Conservation (phyloP, 1,140 invertebrate genomes). For the Drosophila sulfurigaster region DNA sequence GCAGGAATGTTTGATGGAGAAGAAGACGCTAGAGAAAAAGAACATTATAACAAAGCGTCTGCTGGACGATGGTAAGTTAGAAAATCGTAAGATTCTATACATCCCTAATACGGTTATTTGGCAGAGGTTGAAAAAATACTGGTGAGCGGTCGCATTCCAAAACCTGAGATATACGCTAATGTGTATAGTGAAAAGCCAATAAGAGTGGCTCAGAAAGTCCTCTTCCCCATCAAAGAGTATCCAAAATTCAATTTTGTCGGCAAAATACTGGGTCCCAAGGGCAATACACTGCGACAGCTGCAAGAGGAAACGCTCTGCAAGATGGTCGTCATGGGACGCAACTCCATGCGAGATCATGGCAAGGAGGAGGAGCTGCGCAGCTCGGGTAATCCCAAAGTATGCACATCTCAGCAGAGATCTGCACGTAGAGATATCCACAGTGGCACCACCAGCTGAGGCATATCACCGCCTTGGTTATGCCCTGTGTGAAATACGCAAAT, state of each 20-base stretch:
- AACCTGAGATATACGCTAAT: conserved; percentile 90
- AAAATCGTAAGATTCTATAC: conserved; percentile 15
- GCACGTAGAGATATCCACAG: conserved; percentile 96
- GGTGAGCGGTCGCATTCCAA: conserved; percentile 86
- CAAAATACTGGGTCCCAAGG: conserved; percentile 96
- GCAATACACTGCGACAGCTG: conserved; percentile 95
- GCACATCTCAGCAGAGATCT: conserved; percentile 96
- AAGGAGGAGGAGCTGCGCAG: conserved; percentile 95
- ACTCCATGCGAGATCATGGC: conserved; percentile 97
- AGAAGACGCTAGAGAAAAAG: conserved; percentile 79
- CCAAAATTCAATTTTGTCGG: conserved; percentile 98
- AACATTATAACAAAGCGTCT: conserved; percentile 78
- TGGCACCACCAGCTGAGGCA: conserved; percentile 95
- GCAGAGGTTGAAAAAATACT: conserved; percentile 89
- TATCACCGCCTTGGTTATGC: conserved; percentile 96
- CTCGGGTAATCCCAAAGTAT: conserved; percentile 96
- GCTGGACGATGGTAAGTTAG: conserved; percentile 65
- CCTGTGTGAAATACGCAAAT: conserved; percentile 91
- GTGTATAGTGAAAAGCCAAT: conserved; percentile 95
- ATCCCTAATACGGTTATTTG: not conserved
- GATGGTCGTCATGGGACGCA: conserved; percentile 97
- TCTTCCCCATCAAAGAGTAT: conserved; percentile 94
- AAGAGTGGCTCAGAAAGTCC: conserved; percentile 92
- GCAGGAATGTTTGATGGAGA: conserved; percentile 77
- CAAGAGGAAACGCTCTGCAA: conserved; percentile 98